A percentile compares a stretch with the other conserved stretches of the same genome.
Conservation (phyloP, 2,113 vertebrate species). For the Peucedramus taeniatus region DNA sequence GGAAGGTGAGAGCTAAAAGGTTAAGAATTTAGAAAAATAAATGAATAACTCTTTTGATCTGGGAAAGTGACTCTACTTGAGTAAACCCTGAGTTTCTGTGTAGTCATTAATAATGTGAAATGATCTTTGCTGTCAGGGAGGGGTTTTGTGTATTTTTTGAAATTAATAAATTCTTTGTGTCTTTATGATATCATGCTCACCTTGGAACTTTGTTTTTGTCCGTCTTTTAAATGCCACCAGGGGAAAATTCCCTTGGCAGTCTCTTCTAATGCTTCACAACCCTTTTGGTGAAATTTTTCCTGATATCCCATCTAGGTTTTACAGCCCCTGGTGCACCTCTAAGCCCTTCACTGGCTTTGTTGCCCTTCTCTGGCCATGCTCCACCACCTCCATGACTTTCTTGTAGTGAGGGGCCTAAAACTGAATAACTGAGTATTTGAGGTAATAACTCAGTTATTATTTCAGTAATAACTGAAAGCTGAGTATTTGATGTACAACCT, state of each 20-base stretch:
- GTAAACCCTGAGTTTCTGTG: neutral
- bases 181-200: neutral
- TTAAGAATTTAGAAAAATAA: neutral
- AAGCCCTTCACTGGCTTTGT: neutral
- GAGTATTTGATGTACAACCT: neutral
- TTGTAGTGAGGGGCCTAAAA: neutral
- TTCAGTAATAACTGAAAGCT: too few relatives aligned
- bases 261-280: neutral
- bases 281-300: neutral
- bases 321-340: neutral
- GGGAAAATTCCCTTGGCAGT: neutral
- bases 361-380: neutral
- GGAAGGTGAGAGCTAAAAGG: neutral
- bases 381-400: neutral
- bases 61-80: neutral
- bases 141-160: neutral
- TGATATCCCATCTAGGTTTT: neutral
- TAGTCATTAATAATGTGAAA: neutral
- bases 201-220: neutral
- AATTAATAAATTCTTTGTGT: neutral
- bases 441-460: too few relatives aligned
- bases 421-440: neutral
- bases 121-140: neutral
- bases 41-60: neutral
- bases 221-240: neutral